Base-by-base conservation (phyloP, 2,797 vertebrate species). In the Bufotes viridis region DNA sequence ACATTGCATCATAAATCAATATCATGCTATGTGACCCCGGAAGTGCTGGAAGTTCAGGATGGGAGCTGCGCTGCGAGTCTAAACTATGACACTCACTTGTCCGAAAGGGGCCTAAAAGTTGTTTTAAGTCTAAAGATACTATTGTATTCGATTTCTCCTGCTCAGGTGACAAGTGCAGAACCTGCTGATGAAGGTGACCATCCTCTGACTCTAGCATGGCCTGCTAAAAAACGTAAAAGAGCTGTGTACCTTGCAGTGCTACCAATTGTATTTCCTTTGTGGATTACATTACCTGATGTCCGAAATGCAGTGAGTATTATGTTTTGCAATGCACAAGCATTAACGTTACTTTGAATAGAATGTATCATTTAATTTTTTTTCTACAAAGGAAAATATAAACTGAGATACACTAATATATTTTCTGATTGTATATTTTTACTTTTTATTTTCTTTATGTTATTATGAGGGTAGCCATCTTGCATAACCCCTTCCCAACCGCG, bases 231-330 rank as follows among this genome's bases (percentile, higher is more conserved):
- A 51, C 95, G 95, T 55, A 99, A 99, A 88, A 96, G 95, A 90
- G 90, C 94, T 89, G 98, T 96, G 0, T 99, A 98, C 67, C 95
- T 99, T 83, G 82, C 97, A 5, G 95, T 99, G 81, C 91, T 99
- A 9, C 98, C 98, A 89, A 98, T 99, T 76, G 94, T 98, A 90
- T 95, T 99, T 85, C 97, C 97, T 0, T 92, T 99, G 90, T 99
- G 98, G 98, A 91, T 94, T 82, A 97, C 97, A 17, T 93, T 99
- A 86, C 98, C 98, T 0, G 98, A 99, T 0, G 98, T 98, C 89
- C 96, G 98, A 88, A 99, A 98, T 85, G 91, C 92, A 87, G 98
- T 98, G 91, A 96, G 97, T 94, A 90, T 67, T 51, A 18, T 49
- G 22, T 78, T n/a, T 0, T 87, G 24, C n/a, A 8, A n/a, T 60